phyloP scores from a whole-genome alignment of 1,140 invertebrate species.

The Pogonomyrmex barbatus region DNA sequence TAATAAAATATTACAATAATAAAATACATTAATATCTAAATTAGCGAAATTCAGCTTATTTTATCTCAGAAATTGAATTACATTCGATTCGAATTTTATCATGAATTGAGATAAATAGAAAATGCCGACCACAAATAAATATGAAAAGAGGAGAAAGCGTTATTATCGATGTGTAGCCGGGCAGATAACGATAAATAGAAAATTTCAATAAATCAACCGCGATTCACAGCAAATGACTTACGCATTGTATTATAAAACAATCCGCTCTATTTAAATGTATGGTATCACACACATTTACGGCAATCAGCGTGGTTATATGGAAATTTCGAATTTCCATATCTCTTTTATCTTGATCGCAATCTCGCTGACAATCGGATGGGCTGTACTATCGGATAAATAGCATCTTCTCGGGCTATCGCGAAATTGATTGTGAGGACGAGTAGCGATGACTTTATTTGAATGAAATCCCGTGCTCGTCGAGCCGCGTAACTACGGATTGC shows the following conservation, averaged over 20 bases:
- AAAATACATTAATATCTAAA: neutral
- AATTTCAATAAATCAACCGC: slow-evolving; percentile 59
- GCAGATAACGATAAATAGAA: slow-evolving; percentile 54
- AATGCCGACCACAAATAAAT: slow-evolving; percentile 30
- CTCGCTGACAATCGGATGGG: slow-evolving; percentile 2
- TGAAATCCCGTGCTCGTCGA: slow-evolving; percentile 48
- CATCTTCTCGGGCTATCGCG: slow-evolving; percentile 31
- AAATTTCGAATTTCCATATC: neutral
- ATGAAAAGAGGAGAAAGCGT: slow-evolving; percentile 6
- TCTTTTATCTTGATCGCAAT: neutral
- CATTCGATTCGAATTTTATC: slow-evolving; percentile 16
- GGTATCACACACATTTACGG: neutral
- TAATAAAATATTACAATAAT: slow-evolving; percentile 11
- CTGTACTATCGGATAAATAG: slow-evolving; percentile 41
- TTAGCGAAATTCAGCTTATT: slow-evolving; percentile 7
- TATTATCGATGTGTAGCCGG: slow-evolving; percentile 40
- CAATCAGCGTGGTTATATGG: neutral
- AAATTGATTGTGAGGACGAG: slow-evolving; percentile 25
- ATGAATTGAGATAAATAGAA: slow-evolving; percentile 45
- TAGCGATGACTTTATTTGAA: slow-evolving; percentile 55
- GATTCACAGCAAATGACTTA: slow-evolving; percentile 31
- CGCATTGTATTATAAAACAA: slow-evolving; percentile 48
- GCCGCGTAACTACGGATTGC: slow-evolving; percentile 62
- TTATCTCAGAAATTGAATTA: slow-evolving; percentile 39
- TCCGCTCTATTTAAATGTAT: slow-evolving; percentile 20